Evolutionary conservation across 2,113 vertebrate species (phyloP).

Genomic region (Orycteropus afer): DNA sequence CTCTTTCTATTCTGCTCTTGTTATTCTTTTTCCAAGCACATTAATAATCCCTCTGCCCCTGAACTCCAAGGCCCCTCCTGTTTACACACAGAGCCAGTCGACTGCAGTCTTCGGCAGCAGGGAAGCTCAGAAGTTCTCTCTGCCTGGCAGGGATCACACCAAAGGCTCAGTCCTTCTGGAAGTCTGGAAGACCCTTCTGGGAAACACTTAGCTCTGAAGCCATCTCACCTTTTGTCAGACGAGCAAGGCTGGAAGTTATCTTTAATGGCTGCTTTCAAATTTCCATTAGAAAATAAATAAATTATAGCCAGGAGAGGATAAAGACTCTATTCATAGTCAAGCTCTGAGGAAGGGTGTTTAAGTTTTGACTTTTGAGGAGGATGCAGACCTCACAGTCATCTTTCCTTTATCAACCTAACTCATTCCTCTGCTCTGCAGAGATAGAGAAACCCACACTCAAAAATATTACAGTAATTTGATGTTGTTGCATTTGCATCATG

Average conservation of each 20-base stretch:
- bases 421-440: background rate
- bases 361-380: background rate
- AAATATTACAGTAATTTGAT: background rate
- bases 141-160: background rate
- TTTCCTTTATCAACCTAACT: background rate
- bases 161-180: background rate
- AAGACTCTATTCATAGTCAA: background rate
- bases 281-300: constrained; percentile 47
- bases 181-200: background rate
- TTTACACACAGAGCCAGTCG: background rate
- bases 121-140: background rate
- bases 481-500: rapidly evolving
- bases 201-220: background rate
- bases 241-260: background rate
- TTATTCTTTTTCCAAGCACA: background rate
- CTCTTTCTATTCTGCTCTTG: background rate
- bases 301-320: background rate
- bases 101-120: background rate
- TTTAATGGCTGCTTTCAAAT: constrained; percentile 29
- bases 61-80: background rate
- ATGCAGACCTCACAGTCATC: background rate
- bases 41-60: background rate
- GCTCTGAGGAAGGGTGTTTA: background rate
- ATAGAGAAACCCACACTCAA: background rate
- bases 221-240: background rate